These are phyloP conservation scores for Arrhopalites spinosus DNA, from an alignment of 2,888 invertebrate species.

Conservation along the genomic window DNA sequence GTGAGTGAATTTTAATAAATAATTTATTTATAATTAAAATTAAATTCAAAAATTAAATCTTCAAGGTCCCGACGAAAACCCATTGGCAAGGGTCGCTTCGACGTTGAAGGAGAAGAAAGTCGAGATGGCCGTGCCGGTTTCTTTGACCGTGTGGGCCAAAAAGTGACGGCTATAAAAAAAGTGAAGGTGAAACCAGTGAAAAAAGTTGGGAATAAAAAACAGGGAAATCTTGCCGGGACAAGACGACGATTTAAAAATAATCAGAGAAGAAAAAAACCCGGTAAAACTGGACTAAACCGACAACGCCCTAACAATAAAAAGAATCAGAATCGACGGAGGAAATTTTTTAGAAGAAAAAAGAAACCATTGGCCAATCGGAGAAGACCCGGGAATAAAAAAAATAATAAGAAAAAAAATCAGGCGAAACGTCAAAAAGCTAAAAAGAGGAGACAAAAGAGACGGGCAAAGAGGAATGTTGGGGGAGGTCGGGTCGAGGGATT, in stretches of 20 bases:
- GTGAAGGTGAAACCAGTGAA: not conserved
- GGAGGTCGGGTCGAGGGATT: conserved; percentile 54
- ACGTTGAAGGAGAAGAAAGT: no score
- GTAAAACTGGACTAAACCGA: not conserved
- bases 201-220: not conserved
- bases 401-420: conserved; percentile 32
- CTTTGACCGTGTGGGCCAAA: not conserved
- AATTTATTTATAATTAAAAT: not conserved
- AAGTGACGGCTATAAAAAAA: not conserved
- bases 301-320: conserved; percentile 14
- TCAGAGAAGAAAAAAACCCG: not conserved
- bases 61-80: conserved; percentile 17
- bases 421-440: conserved; percentile 22
- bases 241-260: conserved; percentile 1
- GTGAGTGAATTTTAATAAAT: conserved; percentile 44
- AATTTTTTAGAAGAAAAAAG: not conserved
- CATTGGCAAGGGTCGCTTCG: not conserved
- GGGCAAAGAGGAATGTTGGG: conserved; percentile 47
- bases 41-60: no score
- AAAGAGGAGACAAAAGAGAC: conserved; percentile 22
- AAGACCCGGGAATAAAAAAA: not conserved
- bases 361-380: not conserved
- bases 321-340: conserved; percentile 6
- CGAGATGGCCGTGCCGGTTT: not conserved
- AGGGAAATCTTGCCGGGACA: no score